Evolutionary conservation across 2,888 invertebrate species (phyloP).

Genomic region (Adelphocoris suturalis): DNA sequence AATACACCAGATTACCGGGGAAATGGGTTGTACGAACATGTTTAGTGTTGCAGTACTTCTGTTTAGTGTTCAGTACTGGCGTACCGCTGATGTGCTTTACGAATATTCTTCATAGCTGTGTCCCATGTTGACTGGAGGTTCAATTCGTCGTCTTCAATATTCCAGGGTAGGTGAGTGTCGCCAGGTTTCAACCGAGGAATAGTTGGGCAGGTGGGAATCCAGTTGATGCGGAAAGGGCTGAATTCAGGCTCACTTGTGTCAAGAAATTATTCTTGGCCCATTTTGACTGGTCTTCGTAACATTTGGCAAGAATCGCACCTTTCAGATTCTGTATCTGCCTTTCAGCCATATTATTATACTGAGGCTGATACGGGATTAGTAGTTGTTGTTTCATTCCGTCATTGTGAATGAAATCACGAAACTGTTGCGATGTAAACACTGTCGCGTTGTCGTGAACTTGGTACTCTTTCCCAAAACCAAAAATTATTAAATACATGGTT

Average conservation of each 20-base stretch:
- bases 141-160: slow-evolving; percentile 4
- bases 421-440: background rate
- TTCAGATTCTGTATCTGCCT: slow-evolving; percentile 44
- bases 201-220: slow-evolving; percentile 11
- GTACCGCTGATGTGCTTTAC: too few relatives aligned
- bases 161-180: slow-evolving; percentile 40
- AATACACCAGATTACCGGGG: too few relatives aligned
- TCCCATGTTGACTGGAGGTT: too few relatives aligned
- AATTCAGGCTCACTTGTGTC: slow-evolving; percentile 49
- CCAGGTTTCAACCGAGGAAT: slow-evolving; percentile 34
- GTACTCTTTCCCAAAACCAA: background rate
- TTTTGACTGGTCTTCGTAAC: slow-evolving; percentile 47
- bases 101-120: too few relatives aligned
- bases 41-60: too few relatives aligned
- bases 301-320: background rate
- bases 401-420: too few relatives aligned
- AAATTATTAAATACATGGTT: background rate
- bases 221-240: too few relatives aligned
- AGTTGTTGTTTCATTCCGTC: slow-evolving; percentile 32
- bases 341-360: slow-evolving; percentile 52
- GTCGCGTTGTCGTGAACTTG: background rate
- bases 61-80: too few relatives aligned
- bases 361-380: slow-evolving; percentile 14
- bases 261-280: slow-evolving; percentile 33
- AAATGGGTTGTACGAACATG: too few relatives aligned